These are phyloP conservation scores for Danio rerio DNA, from an alignment of 2,113 vertebrate species.

Conservation along the genomic window DNA sequence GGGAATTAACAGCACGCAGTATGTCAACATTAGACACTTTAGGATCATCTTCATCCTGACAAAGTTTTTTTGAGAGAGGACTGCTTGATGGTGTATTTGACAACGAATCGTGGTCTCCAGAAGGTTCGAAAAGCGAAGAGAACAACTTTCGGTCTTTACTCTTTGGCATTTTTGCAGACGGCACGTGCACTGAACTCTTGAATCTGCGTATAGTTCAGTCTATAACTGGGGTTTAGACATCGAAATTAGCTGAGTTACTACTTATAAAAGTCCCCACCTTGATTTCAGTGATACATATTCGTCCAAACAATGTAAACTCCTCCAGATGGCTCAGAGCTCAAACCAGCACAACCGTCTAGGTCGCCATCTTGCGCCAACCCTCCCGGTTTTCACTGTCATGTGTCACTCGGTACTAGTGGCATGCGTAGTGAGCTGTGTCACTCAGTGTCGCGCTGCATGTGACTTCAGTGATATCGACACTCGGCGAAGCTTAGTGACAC, in stretches of 20 bases:
- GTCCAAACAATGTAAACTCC: neutral
- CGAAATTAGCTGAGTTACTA: neutral
- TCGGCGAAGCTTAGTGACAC: no score
- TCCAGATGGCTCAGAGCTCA: neutral
- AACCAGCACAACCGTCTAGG: neutral
- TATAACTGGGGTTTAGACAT: neutral
- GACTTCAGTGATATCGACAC: no score
- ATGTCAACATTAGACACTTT: neutral
- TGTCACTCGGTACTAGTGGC: no score
- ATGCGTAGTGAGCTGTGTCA: no score
- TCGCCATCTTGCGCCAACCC: neutral
- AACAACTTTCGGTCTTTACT: neutral
- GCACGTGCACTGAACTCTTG: neutral
- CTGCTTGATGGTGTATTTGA: neutral
- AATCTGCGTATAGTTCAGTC: neutral
- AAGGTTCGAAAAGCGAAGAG: neutral
- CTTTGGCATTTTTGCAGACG: neutral
- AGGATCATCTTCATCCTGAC: neutral
- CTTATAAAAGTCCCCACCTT: neutral
- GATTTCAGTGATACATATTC: neutral
- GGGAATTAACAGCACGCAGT: neutral
- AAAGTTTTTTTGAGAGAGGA: neutral
- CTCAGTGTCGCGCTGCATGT: no score
- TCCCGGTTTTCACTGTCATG: no score
- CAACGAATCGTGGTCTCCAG: neutral